Conservation (phyloP, 2,113 vertebrate genomes). For the Agelaius tricolor region DNA sequence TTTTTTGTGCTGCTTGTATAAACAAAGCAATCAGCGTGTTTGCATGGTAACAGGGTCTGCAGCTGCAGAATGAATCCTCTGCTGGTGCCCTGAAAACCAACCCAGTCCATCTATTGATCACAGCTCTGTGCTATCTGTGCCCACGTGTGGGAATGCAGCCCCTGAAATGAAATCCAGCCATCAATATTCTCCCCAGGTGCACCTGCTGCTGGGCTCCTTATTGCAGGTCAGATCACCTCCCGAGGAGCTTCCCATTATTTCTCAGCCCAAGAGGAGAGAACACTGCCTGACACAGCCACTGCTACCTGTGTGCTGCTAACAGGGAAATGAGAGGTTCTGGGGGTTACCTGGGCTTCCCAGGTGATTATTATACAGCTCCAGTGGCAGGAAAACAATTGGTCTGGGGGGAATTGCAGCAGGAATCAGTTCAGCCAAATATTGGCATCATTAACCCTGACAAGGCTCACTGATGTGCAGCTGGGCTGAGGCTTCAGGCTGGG, state of each 20-base stretch:
- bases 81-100: neutral
- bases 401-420: neutral
- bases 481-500: neutral
- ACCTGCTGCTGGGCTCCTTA: neutral
- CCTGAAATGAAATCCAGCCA: neutral
- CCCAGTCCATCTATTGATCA: neutral
- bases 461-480: neutral
- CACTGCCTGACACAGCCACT: rapidly evolving
- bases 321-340: neutral
- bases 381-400: neutral
- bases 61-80: neutral
- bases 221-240: neutral
- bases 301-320: neutral
- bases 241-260: neutral
- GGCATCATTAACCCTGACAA: neutral
- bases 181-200: neutral
- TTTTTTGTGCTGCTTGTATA: neutral
- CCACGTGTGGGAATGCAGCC: neutral
- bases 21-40: neutral
- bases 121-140: neutral
- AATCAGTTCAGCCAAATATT: neutral
- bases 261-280: neutral
- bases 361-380: neutral
- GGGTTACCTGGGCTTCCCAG: neutral
- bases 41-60: neutral